Conservation (phyloP, 2,888 invertebrate genomes). For the Platynereis dumerilii region DNA sequence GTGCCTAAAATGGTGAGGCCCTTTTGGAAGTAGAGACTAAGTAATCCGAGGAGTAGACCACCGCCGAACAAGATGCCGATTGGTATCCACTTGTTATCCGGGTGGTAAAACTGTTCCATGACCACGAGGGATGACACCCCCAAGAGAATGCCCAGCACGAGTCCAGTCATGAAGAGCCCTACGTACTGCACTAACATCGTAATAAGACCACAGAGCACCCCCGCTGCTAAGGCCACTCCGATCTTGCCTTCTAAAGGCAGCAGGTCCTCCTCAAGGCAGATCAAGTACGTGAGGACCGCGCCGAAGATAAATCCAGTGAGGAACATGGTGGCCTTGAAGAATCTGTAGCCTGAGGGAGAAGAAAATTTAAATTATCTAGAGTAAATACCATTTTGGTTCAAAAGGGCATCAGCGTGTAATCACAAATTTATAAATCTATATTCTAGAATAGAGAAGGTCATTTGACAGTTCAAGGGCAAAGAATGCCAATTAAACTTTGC, state of each 20-base stretch:
- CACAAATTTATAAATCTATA: too few species aligned
- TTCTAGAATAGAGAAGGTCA: too few species aligned
- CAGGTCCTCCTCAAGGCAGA: constrained; percentile 81
- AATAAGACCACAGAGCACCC: constrained; percentile 78
- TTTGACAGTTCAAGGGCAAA: too few species aligned
- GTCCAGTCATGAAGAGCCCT: constrained; percentile 81
- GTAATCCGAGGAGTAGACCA: constrained; percentile 74
- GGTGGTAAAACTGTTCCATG: constrained; percentile 68
- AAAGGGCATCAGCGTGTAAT: too few species aligned
- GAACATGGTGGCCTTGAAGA: constrained; percentile 87
- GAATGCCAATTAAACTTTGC: too few species aligned
- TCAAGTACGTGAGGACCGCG: constrained; percentile 79
- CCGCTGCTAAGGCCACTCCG: constrained; percentile 77
- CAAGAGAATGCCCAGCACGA: constrained; percentile 74
- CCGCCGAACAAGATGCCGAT: constrained; percentile 73
- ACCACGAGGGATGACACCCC: constrained; percentile 56
- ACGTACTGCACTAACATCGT: constrained; percentile 84
- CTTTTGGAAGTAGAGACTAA: constrained; percentile 79
- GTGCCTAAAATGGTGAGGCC: constrained; percentile 77
- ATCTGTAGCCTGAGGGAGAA: constrained; percentile 78
- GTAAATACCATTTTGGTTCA: too few species aligned
- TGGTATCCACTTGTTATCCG: constrained; percentile 74
- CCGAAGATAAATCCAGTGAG: constrained; percentile 87
- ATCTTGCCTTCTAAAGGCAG: constrained; percentile 73
- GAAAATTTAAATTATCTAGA: neutral